Conservation (phyloP, 2,797 vertebrate species). For the Scleropages formosus region DNA sequence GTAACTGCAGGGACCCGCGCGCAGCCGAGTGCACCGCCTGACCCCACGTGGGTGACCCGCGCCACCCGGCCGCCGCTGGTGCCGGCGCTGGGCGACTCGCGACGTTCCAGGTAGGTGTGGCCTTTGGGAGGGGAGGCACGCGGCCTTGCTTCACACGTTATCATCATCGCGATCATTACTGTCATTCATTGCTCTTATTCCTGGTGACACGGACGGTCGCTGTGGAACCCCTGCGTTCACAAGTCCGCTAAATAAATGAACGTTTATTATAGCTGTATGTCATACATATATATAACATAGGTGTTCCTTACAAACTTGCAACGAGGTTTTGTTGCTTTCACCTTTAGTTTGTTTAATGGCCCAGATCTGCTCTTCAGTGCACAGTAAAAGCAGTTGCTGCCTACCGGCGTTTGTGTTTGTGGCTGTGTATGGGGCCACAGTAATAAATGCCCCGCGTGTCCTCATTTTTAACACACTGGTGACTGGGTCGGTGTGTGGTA, state of each 20-base stretch:
- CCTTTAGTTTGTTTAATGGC: neutral
- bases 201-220: neutral
- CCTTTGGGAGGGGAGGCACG: slow-evolving; percentile 42
- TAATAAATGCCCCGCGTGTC: too few relatives aligned
- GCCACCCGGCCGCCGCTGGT: slow-evolving; percentile 61
- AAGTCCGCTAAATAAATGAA: too few relatives aligned
- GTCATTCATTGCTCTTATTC: neutral
- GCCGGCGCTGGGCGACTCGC: slow-evolving; percentile 63
- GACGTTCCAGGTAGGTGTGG: slow-evolving; percentile 74
- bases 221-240: too few relatives aligned
- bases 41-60: slow-evolving; percentile 74
- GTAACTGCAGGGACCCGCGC: slow-evolving; percentile 62
- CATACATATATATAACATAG: too few relatives aligned
- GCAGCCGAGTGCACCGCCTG: slow-evolving; percentile 62
- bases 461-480: too few relatives aligned
- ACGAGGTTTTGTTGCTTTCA: neutral
- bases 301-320: neutral
- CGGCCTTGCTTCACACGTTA: slow-evolving; percentile 46
- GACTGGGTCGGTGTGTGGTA: too few relatives aligned
- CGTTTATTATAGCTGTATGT: too few relatives aligned
- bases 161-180: neutral
- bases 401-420: too few relatives aligned
- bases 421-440: too few relatives aligned
- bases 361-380: neutral
- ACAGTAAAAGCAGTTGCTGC: too few relatives aligned